These are phyloP conservation scores for Chorisops tibialis DNA, from an alignment of 2,888 invertebrate species.

Conservation along the genomic window DNA sequence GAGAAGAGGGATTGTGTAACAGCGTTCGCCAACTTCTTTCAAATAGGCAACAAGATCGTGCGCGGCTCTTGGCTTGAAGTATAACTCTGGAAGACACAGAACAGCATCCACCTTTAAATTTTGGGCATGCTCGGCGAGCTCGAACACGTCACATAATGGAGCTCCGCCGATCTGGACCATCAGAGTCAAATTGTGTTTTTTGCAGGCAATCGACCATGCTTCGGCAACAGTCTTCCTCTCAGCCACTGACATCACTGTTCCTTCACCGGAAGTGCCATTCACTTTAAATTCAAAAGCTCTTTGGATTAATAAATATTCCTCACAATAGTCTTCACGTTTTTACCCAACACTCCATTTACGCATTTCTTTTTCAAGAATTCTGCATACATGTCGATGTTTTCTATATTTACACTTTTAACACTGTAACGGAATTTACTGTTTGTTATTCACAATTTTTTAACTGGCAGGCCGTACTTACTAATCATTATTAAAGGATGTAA, in stretches of 20 bases:
- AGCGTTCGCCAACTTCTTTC: conserved; percentile 63
- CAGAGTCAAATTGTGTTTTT: conserved; percentile 57
- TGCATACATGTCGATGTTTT: conserved; percentile 62
- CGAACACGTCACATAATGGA: conserved; percentile 64
- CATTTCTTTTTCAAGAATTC: conserved; percentile 60
- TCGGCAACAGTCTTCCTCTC: conserved; percentile 68
- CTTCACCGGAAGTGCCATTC: conserved; percentile 78
- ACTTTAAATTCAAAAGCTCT: conserved; percentile 60
- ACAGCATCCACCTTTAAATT: conserved; percentile 63
- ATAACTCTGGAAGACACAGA: conserved; percentile 72
- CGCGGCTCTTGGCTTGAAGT: conserved; percentile 65
- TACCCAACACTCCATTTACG: conserved; percentile 67
- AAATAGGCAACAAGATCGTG: conserved; percentile 65
- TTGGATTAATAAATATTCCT: background rate
- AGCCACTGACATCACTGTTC: conserved; percentile 60
- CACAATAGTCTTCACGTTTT: too few relatives aligned
- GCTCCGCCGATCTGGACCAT: conserved; percentile 74
- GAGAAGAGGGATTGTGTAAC: conserved; percentile 71
- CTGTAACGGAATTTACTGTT: conserved; percentile 35
- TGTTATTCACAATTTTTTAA: background rate
- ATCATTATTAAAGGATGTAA: conserved; percentile 65
- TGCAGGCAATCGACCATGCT: conserved; percentile 61
- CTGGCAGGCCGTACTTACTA: conserved; percentile 51
- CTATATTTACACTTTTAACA: conserved; percentile 53
- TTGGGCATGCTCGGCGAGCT: conserved; percentile 68